Conservation (phyloP, 2,113 vertebrate species). For the Oceanodroma tethys region DNA sequence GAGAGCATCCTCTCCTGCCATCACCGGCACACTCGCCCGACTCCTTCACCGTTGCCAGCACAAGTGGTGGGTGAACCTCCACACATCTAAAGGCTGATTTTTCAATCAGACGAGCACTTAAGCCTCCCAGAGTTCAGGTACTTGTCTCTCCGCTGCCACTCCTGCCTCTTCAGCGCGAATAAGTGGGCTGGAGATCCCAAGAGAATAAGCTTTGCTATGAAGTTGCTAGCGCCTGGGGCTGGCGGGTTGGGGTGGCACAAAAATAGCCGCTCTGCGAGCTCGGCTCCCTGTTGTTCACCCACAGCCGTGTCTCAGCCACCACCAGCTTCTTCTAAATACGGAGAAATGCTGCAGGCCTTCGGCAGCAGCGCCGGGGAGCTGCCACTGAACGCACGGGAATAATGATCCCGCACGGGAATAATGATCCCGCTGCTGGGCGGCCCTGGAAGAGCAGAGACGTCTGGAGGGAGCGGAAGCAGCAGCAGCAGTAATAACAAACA, state of each 20-base stretch:
- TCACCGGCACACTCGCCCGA: neutral
- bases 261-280: neutral
- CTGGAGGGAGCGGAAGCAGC: neutral
- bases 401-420: neutral
- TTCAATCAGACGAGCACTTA: constrained; percentile 46
- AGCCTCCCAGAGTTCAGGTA: constrained; percentile 36
- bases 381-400: neutral
- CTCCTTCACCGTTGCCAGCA: neutral
- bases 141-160: constrained; percentile 25
- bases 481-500: neutral
- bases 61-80: constrained; percentile 1
- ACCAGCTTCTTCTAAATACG: neutral
- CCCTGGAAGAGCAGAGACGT: neutral
- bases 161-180: neutral
- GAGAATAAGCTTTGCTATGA: neutral
- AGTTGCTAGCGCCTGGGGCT: neutral
- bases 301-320: constrained; percentile 5
- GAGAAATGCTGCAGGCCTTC: constrained; percentile 3
- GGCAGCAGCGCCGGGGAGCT: neutral
- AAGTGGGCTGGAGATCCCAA: constrained; percentile 33
- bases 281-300: neutral
- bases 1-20: neutral
- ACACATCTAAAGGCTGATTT: neutral
- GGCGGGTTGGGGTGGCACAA: neutral
- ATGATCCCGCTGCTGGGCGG: neutral